These are phyloP conservation scores for Isotomurus palustris DNA, from an alignment of 2,888 invertebrate species.

Conservation along the genomic window DNA sequence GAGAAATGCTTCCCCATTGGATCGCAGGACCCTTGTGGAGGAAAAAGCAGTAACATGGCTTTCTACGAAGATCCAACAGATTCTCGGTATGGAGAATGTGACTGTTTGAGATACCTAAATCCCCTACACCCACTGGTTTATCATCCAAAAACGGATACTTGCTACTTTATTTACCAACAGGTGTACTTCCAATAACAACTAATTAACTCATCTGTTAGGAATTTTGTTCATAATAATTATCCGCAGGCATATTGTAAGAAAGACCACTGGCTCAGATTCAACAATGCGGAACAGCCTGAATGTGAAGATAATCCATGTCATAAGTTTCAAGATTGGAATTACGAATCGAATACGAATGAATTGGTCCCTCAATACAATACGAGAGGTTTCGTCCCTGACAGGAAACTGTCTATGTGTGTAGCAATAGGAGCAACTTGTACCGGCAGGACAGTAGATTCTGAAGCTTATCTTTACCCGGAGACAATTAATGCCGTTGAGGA, in stretches of 20 bases:
- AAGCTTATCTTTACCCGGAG: too few relatives aligned
- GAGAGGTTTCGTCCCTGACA: too few relatives aligned
- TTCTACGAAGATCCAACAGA: constrained; percentile 21
- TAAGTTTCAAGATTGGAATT: background rate
- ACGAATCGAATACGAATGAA: background rate
- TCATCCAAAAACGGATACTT: constrained; percentile 17
- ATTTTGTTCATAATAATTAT: background rate
- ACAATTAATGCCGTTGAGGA: too few relatives aligned
- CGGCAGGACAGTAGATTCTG: too few relatives aligned
- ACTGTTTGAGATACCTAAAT: constrained; percentile 15
- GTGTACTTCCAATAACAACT: constrained; percentile 1
- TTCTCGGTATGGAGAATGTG: constrained; percentile 19
- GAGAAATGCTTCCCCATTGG: constrained; percentile 12
- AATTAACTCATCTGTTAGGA: background rate
- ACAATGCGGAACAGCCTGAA: background rate
- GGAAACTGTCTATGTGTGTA: too few relatives aligned
- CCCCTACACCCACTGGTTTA: constrained; percentile 17
- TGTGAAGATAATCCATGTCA: constrained; percentile 16
- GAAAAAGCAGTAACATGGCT: constrained; percentile 17
- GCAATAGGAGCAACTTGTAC: too few relatives aligned
- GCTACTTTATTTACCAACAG: constrained; percentile 29
- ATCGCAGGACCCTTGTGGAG: constrained; percentile 5
- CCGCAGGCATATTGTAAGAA: constrained; percentile 18
- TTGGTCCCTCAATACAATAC: background rate
- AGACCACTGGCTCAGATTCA: constrained; percentile 12